A percentile compares a stretch with the other conserved stretches of the same genome.
phyloP scores from a whole-genome alignment of 2,113 vertebrate genomes.

The Psettodes erumei region DNA sequence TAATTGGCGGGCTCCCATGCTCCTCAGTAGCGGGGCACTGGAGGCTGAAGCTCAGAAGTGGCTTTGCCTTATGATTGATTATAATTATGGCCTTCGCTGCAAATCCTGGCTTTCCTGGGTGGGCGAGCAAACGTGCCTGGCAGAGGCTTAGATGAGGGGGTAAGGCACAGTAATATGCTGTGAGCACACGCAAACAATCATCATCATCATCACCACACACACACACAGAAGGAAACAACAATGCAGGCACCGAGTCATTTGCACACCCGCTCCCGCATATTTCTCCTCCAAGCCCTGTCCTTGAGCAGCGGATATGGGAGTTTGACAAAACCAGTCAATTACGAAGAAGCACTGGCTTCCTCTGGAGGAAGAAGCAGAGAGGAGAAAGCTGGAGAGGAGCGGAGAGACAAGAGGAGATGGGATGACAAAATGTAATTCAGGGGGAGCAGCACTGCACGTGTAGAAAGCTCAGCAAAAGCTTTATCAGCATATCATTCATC shows the following conservation, averaged over 20 bases:
- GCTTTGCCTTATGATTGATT: slow-evolving; percentile 62
- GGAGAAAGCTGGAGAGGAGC: slow-evolving; percentile 35
- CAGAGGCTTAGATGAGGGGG: slow-evolving; percentile 44
- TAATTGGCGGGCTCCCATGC: slow-evolving; percentile 59
- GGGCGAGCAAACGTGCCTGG: slow-evolving; percentile 39
- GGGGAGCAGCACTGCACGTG: neutral
- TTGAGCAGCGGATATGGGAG: slow-evolving; percentile 42
- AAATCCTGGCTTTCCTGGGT: slow-evolving; percentile 61
- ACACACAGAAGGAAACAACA: slow-evolving; percentile 10
- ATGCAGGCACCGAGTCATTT: slow-evolving; percentile 17
- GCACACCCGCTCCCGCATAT: neutral
- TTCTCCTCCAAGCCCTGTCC: slow-evolving; percentile 20
- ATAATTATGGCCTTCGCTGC: slow-evolving; percentile 60
- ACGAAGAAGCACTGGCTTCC: slow-evolving; percentile 44
- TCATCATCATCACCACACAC: neutral
- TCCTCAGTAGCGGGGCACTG: slow-evolving; percentile 31
- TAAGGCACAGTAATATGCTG: slow-evolving; percentile 31
- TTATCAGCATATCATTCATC: no score
- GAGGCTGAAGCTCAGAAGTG: slow-evolving; percentile 53
- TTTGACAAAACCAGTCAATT: slow-evolving; percentile 71
- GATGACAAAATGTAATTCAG: slow-evolving; percentile 21
- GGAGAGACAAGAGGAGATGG: slow-evolving; percentile 26
- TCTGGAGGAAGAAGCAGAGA: slow-evolving; percentile 32
- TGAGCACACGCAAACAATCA: slow-evolving; percentile 1
- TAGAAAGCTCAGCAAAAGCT: neutral